Conservation (phyloP, 2,888 invertebrate species). For the Drosophila robusta region DNA sequence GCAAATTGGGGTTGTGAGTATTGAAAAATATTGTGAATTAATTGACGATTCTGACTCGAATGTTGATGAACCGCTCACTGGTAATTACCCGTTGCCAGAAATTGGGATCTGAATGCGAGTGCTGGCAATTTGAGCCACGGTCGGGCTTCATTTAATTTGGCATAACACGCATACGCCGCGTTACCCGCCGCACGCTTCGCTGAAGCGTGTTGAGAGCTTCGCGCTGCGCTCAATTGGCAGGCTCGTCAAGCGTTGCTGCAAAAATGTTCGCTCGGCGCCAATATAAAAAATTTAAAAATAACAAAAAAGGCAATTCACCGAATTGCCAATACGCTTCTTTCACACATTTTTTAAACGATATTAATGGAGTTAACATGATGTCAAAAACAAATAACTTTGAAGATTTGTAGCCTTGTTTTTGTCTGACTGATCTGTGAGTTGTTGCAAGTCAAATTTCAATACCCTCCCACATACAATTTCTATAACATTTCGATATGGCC, state of each 20-base stretch:
- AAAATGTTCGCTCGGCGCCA: slow-evolving; percentile 43
- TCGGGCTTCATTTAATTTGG: slow-evolving; percentile 63
- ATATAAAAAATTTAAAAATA: slow-evolving; percentile 28
- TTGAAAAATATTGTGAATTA: slow-evolving; percentile 16
- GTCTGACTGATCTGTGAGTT: not conserved
- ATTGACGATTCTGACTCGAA: slow-evolving; percentile 10
- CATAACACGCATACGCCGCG: slow-evolving; percentile 75
- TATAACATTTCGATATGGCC: too few species aligned
- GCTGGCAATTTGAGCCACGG: slow-evolving; percentile 29
- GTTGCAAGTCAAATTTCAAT: too few species aligned
- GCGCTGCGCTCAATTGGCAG: slow-evolving; percentile 75
- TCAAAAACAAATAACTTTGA: too few species aligned
- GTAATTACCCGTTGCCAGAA: slow-evolving; percentile 27
- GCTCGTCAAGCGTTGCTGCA: slow-evolving; percentile 67
- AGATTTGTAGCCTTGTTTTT: too few species aligned
- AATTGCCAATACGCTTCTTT: slow-evolving; percentile 13
- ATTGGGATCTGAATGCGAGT: slow-evolving; percentile 3
- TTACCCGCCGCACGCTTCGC: slow-evolving; percentile 66
- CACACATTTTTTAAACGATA: too few species aligned
- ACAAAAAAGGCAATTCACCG: not conserved
- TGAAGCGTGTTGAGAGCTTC: slow-evolving; percentile 78
- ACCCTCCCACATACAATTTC: too few species aligned
- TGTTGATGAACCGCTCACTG: slow-evolving; percentile 33
- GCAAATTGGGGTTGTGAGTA: not conserved
- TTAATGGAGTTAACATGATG: too few species aligned